Percentiles rank a stretch among this genome's conserved stretches.
These are phyloP conservation scores for Tetramorium parvispinum DNA, from an alignment of 1,140 invertebrate genomes.

Conservation along the genomic window DNA sequence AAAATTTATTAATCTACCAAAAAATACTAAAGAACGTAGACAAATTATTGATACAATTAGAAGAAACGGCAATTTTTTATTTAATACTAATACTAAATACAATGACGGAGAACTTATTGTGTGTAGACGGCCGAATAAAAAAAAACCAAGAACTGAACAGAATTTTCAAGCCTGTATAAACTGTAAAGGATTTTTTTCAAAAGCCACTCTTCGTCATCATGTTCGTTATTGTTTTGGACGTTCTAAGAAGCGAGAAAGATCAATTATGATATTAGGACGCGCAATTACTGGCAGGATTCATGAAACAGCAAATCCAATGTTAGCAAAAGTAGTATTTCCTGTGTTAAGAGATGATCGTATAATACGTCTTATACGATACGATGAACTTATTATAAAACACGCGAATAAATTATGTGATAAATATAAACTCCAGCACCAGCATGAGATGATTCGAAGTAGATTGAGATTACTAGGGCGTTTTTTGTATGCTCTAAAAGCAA, in stretches of 20 bases:
- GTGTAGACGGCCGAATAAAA: neutral
- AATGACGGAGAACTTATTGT: neutral
- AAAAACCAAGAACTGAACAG: neutral
- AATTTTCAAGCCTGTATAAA: neutral
- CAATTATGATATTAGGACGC: neutral
- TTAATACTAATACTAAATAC: neutral
- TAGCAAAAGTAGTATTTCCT: neutral
- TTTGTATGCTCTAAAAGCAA: neutral
- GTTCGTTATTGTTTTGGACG: neutral
- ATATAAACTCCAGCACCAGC: neutral
- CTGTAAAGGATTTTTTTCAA: neutral
- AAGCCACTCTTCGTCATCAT: neutral
- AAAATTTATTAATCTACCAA: neutral
- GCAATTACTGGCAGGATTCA: neutral
- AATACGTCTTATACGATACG: neutral
- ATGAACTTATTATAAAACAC: constrained; percentile 12
- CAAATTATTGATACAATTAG: neutral
- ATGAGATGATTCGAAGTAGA: neutral
- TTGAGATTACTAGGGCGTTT: neutral
- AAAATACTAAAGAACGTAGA: neutral
- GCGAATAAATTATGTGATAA: constrained; percentile 12
- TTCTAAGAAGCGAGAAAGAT: neutral
- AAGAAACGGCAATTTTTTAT: constrained; percentile 7
- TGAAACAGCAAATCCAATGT: neutral
- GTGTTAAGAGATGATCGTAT: neutral